Base-by-base conservation (phyloP, 2,113 vertebrate species). In the Hippocampus mohnikei region DNA sequence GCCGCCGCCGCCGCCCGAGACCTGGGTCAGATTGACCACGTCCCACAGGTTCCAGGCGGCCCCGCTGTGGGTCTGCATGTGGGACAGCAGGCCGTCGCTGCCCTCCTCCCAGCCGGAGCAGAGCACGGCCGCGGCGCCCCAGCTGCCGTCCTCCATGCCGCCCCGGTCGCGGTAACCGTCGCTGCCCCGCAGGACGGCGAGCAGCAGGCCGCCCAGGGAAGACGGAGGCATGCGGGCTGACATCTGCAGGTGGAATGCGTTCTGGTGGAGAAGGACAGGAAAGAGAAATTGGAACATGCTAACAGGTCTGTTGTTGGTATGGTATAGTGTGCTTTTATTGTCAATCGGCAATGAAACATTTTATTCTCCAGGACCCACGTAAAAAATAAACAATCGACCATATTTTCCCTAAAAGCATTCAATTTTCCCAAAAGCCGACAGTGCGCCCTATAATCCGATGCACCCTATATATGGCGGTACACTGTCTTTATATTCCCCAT, bases 191-290 rank as follows among this genome's bases (percentile, higher is more conserved):
- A 98, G 85, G 81, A 98, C 18, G 0, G 92, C 88, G 53, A 90
- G 83, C 55, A 97, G 86, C 72, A 97, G 87, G 0, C 95, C 93
- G 56, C 95, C 88, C 78, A 96, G 88, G 0, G 71, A 92, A 8
- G 94, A 94, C 3, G 92, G 89, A 0, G 95, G 93, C 55, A 92
- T 91, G 6, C 92, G 92, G 64, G 91, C 93, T 27, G 94, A 92
- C 95, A 98, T 86, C 86, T 93, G 94, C 75, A 98, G 92, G 83
- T 98, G 95, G 88, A 96, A 95, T 0, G 71, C 94, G 68, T 92
- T 97, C 96, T 98, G 40, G 55, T 23, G 42, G 52, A 71, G 85
- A 70, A 21, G 23, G n/a, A 29, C 56, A 8, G 33, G 29, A 62
- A 20, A 25, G 16, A 60, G 11, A 41, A 62, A 15, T 6, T 9